Evolutionary conservation across 1,140 invertebrate genomes (phyloP).

Genomic region (Lucilia sericata): DNA sequence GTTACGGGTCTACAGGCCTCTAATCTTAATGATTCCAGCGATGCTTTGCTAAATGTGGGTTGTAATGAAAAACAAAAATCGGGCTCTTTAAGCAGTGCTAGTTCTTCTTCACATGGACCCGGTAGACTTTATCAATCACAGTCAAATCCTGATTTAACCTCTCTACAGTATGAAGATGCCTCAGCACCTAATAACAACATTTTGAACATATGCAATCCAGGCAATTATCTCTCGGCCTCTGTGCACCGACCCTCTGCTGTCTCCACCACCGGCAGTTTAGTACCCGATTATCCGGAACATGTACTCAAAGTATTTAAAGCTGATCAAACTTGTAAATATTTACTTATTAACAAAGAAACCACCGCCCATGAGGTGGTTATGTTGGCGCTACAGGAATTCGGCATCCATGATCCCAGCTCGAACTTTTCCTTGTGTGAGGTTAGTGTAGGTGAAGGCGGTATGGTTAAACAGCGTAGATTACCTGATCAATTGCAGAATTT

Average conservation of each 20-base stretch:
- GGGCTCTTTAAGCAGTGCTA: constrained; percentile 24
- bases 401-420: constrained; percentile 92
- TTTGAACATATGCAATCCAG: constrained; percentile 43
- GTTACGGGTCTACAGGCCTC: constrained; percentile 59
- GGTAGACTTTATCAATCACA: constrained; percentile 82
- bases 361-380: constrained; percentile 98
- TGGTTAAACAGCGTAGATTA: constrained; percentile 95
- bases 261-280: constrained; percentile 57
- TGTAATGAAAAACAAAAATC: constrained; percentile 42
- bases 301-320: constrained; percentile 96
- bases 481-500: constrained; percentile 96
- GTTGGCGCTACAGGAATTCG: constrained; percentile 96
- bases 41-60: constrained; percentile 55
- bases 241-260: constrained; percentile 60
- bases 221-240: constrained; percentile 58
- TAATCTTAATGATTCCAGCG: constrained; percentile 58
- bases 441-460: constrained; percentile 91
- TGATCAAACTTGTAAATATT: constrained; percentile 98
- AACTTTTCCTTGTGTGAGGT: constrained; percentile 96
- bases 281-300: constrained; percentile 91
- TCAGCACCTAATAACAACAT: constrained; percentile 21
- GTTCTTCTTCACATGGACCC: constrained; percentile 55
- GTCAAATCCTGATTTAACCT: constrained; percentile 90
- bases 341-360: constrained; percentile 97
- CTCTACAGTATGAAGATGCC: constrained; percentile 78